Evolutionary conservation across 64 coral and sea anemone genomes (phyloP).

Genomic region (Pocillopora damicornis): DNA sequence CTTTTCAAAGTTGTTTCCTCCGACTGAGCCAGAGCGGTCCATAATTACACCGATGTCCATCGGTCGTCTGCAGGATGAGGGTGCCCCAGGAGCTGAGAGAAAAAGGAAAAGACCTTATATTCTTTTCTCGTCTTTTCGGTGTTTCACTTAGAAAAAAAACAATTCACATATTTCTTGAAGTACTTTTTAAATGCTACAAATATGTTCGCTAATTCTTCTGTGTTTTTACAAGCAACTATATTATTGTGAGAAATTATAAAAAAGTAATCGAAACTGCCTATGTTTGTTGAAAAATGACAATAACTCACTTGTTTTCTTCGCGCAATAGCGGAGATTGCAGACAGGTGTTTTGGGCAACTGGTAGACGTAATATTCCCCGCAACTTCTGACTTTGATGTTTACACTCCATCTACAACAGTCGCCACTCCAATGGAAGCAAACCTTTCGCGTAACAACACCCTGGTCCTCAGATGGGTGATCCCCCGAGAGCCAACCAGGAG

Average conservation of each 20-base stretch:
- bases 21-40: constrained; percentile 54
- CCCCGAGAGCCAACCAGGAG: constrained; percentile 28
- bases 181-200: too few relatives aligned
- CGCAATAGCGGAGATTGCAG: constrained; percentile 7
- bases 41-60: constrained; percentile 55
- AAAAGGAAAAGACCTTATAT: background rate
- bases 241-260: too few relatives aligned
- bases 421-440: constrained; percentile 13
- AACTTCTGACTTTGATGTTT: constrained; percentile 30
- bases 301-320: constrained; percentile 14
- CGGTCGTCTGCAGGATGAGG: constrained; percentile 6
- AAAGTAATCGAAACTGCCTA: too few relatives aligned
- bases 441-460: constrained; percentile 17
- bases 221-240: too few relatives aligned
- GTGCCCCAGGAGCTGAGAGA: background rate
- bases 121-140: too few relatives aligned
- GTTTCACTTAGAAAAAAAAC: too few relatives aligned
- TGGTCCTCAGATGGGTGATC: constrained; percentile 11
- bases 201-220: too few relatives aligned
- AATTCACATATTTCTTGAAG: too few relatives aligned
- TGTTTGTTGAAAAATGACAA: background rate
- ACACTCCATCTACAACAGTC: constrained; percentile 20
- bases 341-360: constrained; percentile 4
- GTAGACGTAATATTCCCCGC: constrained; percentile 25
- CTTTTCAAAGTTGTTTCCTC: constrained; percentile 21